A percentile compares a stretch with the other conserved stretches of the same genome.
phyloP scores from a whole-genome alignment of 2,888 invertebrate genomes.

The Polyploca ridens region DNA sequence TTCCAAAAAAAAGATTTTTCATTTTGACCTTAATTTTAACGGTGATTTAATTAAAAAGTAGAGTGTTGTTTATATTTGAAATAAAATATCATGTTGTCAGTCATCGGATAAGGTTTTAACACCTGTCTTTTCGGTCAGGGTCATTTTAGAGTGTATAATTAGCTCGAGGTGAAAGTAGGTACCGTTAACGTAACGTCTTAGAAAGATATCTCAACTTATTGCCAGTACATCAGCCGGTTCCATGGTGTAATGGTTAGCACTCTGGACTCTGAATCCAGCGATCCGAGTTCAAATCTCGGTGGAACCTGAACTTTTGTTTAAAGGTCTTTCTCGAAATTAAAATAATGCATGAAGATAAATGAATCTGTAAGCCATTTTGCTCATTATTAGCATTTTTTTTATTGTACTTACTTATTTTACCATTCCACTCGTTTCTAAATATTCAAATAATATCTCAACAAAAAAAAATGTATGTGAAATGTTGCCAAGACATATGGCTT shows the following conservation, averaged over 20 bases:
- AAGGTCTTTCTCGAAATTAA: not conserved
- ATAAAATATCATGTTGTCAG: not conserved
- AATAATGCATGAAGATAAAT: no score
- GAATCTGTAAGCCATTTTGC: not conserved
- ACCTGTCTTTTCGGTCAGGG: not conserved
- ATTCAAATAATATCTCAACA: no score
- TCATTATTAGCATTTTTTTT: no score
- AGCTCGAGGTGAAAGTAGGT: not conserved
- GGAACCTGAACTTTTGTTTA: slow-evolving; percentile 81
- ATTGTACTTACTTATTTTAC: no score
- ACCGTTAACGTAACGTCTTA: not conserved
- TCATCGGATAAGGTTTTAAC: not conserved
- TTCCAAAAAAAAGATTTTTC: no score
- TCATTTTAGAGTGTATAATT: slow-evolving; percentile 1
- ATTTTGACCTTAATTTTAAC: no score
- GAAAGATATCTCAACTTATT: slow-evolving; percentile 11
- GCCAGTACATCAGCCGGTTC: slow-evolving; percentile 52
- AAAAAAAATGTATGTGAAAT: no score
- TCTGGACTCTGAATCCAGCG: slow-evolving; percentile 93
- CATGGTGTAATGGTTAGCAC: slow-evolving; percentile 90
- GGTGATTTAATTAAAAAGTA: no score
- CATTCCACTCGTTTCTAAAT: no score
- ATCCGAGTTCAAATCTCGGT: slow-evolving; percentile 93
- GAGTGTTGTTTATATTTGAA: no score
- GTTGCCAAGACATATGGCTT: no score